These are phyloP conservation scores for Microplitis demolitor DNA, from an alignment of 1,140 invertebrate genomes.

Conservation along the genomic window DNA sequence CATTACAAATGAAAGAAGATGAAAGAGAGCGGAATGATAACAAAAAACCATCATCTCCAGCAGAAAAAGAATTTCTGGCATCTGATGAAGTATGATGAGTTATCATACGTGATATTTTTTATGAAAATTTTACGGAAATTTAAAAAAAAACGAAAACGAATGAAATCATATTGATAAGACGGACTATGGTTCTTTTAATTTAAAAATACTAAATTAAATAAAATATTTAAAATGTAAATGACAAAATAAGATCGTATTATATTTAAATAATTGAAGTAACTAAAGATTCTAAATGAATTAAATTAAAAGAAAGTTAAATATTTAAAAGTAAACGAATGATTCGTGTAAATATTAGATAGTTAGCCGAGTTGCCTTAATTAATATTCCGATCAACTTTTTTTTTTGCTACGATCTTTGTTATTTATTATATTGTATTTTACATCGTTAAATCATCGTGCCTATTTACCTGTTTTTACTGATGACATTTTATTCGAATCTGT, in stretches of 20 bases:
- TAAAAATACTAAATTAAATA: slow-evolving; percentile 27
- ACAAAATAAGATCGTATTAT: slow-evolving; percentile 52
- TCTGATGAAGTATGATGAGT: slow-evolving; percentile 57
- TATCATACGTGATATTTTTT: not conserved
- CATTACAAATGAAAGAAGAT: slow-evolving; percentile 59
- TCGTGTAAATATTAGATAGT: slow-evolving; percentile 63
- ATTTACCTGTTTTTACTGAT: slow-evolving; percentile 49
- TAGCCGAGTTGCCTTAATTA: slow-evolving; percentile 47
- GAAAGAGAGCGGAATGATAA: slow-evolving; percentile 55
- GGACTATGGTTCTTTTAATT: slow-evolving; percentile 21
- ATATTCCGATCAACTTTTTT: slow-evolving; percentile 46
- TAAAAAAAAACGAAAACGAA: not conserved
- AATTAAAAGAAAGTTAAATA: slow-evolving; percentile 20
- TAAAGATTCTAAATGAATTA: no score
- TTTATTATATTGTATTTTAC: slow-evolving; percentile 54
- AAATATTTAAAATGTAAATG: slow-evolving; percentile 45
- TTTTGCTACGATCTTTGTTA: slow-evolving; percentile 53
- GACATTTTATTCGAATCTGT: slow-evolving; percentile 11
- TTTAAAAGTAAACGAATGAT: slow-evolving; percentile 30
- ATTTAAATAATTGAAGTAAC: slow-evolving; percentile 19
- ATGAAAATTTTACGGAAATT: slow-evolving; percentile 9
- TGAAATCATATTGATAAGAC: not conserved
- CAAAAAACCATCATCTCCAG: slow-evolving; percentile 41
- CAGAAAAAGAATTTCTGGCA: slow-evolving; percentile 53
- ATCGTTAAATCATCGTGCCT: slow-evolving; percentile 51